phyloP scores from a whole-genome alignment of 2,888 invertebrate species.

The Polietes domitor region DNA sequence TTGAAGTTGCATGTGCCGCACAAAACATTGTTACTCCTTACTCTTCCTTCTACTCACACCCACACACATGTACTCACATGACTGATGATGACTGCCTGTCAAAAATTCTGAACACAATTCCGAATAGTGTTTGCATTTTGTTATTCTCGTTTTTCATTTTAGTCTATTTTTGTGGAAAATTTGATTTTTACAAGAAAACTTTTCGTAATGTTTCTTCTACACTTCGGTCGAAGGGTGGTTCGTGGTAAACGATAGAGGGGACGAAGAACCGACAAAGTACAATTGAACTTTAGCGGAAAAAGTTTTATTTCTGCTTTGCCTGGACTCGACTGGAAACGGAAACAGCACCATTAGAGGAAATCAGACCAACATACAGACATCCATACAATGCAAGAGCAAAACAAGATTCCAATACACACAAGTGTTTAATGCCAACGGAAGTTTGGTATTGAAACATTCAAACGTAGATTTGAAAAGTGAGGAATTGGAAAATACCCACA shows the following conservation, averaged over 20 bases:
- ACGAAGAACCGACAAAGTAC: constrained; percentile 49
- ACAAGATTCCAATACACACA: constrained; percentile 21
- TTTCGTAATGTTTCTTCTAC: constrained; percentile 49
- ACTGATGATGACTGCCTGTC: constrained; percentile 60
- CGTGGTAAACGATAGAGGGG: neutral
- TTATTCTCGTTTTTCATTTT: constrained; percentile 14
- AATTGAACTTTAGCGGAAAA: constrained; percentile 66
- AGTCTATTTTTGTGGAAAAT: constrained; percentile 36
- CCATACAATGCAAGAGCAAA: constrained; percentile 56
- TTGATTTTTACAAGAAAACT: constrained; percentile 53
- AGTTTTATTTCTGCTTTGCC: constrained; percentile 53
- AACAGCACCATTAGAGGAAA: constrained; percentile 66
- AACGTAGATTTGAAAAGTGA: neutral
- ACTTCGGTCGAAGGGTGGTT: neutral
- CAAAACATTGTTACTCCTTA: neutral
- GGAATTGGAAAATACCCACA: neutral
- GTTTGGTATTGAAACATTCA: constrained; percentile 57
- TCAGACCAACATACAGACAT: constrained; percentile 61
- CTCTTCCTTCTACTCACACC: neutral
- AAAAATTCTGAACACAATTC: constrained; percentile 36
- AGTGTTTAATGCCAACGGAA: constrained; percentile 59
- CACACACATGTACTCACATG: constrained; percentile 34
- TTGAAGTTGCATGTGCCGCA: constrained; percentile 6
- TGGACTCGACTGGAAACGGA: constrained; percentile 48
- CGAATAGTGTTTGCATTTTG: constrained; percentile 38